These are phyloP conservation scores for Columba livia DNA, from an alignment of 2,113 vertebrate species.

Conservation along the genomic window DNA sequence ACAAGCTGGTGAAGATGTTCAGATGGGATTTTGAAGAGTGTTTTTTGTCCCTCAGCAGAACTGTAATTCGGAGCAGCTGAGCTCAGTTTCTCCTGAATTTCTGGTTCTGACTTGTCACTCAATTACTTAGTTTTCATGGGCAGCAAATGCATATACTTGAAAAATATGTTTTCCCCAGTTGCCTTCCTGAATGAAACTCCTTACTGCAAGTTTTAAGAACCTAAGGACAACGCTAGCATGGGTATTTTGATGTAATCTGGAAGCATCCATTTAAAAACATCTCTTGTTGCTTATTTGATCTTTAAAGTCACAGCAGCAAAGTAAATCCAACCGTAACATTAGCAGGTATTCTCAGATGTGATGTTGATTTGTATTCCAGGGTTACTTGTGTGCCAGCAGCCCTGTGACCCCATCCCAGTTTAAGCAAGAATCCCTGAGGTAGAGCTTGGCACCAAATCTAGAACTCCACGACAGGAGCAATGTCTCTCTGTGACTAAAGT, in stretches of 20 bases:
- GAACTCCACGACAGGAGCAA: neutral
- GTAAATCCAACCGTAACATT: neutral
- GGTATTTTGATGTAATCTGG: accelerated
- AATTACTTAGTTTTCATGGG: neutral
- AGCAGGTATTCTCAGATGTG: neutral
- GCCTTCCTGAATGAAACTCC: neutral
- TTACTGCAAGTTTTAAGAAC: neutral
- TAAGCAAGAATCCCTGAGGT: neutral
- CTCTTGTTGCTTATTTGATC: neutral
- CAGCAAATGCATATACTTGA: neutral
- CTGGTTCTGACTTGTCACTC: neutral
- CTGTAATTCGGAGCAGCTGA: neutral
- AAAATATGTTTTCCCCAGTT: neutral
- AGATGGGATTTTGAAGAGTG: neutral
- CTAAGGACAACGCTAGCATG: neutral
- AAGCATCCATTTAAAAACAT: neutral
- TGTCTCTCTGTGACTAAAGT: neutral
- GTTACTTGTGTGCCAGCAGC: neutral
- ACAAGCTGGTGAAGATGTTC: neutral
- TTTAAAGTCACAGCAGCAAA: neutral
- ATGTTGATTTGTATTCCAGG: neutral
- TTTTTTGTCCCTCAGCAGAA: neutral
- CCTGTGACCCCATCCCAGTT: accelerated
- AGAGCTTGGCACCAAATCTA: accelerated
- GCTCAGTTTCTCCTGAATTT: neutral